Conservation (phyloP, 2,113 vertebrate genomes). For the Machaerirhynchus nigripectus region DNA sequence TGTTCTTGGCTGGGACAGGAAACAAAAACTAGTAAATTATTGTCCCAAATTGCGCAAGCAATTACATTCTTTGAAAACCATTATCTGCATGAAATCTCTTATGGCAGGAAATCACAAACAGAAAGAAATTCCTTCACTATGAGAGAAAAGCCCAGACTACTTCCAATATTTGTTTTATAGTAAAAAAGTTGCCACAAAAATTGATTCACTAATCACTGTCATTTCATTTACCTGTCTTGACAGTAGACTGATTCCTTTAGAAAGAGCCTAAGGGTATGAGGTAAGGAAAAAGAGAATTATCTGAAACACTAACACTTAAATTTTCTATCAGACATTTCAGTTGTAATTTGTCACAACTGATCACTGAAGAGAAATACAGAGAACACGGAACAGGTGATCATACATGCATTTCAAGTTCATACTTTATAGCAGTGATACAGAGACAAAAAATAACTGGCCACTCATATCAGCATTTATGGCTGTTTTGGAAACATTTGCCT, state of each 20-base stretch:
- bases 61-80: conserved; percentile 44
- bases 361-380: neutral
- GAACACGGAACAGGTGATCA: neutral
- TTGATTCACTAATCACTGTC: neutral
- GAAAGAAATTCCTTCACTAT: conserved; percentile 41
- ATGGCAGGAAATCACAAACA: conserved; percentile 48
- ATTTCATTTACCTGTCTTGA: neutral
- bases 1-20: conserved; percentile 14
- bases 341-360: neutral
- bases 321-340: neutral
- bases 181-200: neutral
- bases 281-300: neutral
- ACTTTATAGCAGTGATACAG: neutral
- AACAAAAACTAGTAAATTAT: neutral
- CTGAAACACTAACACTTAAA: neutral
- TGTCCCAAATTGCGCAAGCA: neutral
- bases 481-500: neutral
- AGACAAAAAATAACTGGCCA: neutral
- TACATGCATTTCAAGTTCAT: neutral
- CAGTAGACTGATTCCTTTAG: neutral
- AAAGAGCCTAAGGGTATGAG: neutral
- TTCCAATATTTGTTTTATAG: neutral
- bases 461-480: neutral
- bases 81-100: conserved; percentile 43
- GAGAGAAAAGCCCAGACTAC: neutral